These are phyloP conservation scores for Neocrepidodera transversa DNA, from an alignment of 2,888 invertebrate species.

Conservation along the genomic window DNA sequence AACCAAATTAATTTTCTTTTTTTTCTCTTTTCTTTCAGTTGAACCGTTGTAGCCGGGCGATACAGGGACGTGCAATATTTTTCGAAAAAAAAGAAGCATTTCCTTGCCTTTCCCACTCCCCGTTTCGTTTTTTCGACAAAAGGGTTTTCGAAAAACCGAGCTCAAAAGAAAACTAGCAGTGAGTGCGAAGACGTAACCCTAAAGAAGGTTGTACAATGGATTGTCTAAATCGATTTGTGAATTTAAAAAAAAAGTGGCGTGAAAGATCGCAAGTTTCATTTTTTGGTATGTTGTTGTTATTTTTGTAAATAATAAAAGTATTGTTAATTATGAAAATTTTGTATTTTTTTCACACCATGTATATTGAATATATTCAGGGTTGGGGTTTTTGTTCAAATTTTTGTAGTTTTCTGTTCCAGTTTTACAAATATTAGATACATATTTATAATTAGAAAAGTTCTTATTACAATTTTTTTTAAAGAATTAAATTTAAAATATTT, in stretches of 20 bases:
- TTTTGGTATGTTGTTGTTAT: slow-evolving; percentile 53
- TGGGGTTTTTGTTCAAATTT: too few species aligned
- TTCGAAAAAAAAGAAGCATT: slow-evolving; percentile 44
- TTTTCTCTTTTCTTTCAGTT: slow-evolving; percentile 45
- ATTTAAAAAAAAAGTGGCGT: slow-evolving; percentile 31
- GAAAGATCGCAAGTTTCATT: slow-evolving; percentile 44
- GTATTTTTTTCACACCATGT: too few species aligned
- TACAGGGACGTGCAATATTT: slow-evolving; percentile 49
- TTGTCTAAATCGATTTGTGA: slow-evolving; percentile 32
- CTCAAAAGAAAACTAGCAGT: background rate
- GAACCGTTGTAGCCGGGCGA: slow-evolving; percentile 46
- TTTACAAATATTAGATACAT: too few species aligned
- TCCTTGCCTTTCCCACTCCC: slow-evolving; percentile 40
- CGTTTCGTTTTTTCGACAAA: slow-evolving; percentile 14
- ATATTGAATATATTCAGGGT: too few species aligned
- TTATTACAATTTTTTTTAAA: too few species aligned
- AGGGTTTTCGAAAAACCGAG: slow-evolving; percentile 14
- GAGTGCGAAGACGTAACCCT: background rate
- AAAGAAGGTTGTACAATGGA: slow-evolving; percentile 15
- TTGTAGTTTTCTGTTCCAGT: too few species aligned
- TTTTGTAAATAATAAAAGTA: slow-evolving; percentile 53
- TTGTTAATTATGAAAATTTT: slow-evolving; percentile 52
- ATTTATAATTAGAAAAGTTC: too few species aligned
- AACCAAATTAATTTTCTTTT: slow-evolving; percentile 34
- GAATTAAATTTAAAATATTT: too few species aligned